Conservation (phyloP, 2,888 invertebrate species). For the Nemoura dubitans region DNA sequence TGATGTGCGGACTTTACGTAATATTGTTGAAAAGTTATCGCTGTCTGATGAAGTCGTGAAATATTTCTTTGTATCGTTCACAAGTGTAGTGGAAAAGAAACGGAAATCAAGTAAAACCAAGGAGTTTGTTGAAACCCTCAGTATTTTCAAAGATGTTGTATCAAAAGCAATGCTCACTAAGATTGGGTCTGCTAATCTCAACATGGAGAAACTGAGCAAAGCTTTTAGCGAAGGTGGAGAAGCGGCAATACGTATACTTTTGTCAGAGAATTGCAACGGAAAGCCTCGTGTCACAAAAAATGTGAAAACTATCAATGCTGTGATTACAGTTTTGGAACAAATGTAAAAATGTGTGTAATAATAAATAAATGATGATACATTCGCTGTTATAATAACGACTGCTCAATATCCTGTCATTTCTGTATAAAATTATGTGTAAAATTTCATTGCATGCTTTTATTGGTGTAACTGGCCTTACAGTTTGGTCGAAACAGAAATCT, state of each 20-base stretch:
- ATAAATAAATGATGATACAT: too few relatives aligned
- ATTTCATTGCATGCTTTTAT: not conserved
- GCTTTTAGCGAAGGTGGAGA: not conserved
- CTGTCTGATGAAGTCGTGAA: too few relatives aligned
- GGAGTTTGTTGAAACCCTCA: not conserved
- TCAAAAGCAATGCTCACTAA: not conserved
- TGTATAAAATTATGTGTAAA: too few relatives aligned
- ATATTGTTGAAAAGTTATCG: too few relatives aligned
- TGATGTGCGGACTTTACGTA: too few relatives aligned
- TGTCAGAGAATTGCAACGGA: not conserved
- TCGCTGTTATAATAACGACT: too few relatives aligned
- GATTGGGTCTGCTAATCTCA: not conserved
- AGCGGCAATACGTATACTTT: not conserved
- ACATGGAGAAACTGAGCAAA: not conserved
- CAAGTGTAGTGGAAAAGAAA: not conserved
- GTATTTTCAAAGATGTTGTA: not conserved
- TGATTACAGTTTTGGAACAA: not conserved
- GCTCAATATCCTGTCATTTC: too few relatives aligned
- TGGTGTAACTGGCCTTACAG: not conserved
- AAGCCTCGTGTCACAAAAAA: conserved; percentile 3
- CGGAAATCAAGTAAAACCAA: conserved; percentile 1
- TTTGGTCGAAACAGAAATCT: not conserved
- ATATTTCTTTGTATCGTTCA: too few relatives aligned
- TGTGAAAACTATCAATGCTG: not conserved
- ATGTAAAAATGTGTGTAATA: too few relatives aligned